A percentile compares a stretch with the other conserved stretches of the same genome.
phyloP scores from a whole-genome alignment of 1,140 invertebrate species.

The Drosophila bocqueti region DNA sequence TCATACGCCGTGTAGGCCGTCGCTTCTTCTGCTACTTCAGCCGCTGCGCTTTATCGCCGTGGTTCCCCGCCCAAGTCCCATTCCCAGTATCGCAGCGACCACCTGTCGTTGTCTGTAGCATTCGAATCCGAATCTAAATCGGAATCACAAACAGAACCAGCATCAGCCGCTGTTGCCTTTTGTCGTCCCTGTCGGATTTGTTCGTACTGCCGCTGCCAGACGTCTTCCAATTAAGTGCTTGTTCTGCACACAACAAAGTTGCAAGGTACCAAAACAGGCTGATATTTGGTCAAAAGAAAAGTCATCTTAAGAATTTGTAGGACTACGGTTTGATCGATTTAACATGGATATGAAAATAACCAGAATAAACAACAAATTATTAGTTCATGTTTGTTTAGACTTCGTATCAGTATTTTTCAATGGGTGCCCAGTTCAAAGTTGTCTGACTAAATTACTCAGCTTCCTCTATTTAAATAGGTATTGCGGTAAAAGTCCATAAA shows the following conservation, averaged over 20 bases:
- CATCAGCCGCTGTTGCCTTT: slow-evolving; percentile 23
- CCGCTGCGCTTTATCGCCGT: slow-evolving; percentile 37
- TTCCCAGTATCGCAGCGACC: slow-evolving; percentile 46
- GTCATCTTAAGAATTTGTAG: neutral
- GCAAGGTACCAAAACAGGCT: slow-evolving; percentile 21
- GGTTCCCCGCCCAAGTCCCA: neutral
- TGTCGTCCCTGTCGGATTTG: slow-evolving; percentile 18
- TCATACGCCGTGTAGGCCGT: slow-evolving; percentile 49
- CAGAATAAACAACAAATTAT: no score
- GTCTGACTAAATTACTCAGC: no score
- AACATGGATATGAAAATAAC: no score
- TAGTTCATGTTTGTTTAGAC: no score
- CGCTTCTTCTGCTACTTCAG: slow-evolving; percentile 18
- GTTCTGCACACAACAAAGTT: slow-evolving; percentile 39
- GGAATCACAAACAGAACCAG: slow-evolving; percentile 16
- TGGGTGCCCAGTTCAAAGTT: no score
- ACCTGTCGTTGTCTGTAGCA: slow-evolving; percentile 78
- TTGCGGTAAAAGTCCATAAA: no score
- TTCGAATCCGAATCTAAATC: slow-evolving; percentile 16
- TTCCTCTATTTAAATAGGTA: no score
- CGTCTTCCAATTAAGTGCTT: slow-evolving; percentile 70
- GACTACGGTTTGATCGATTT: no score
- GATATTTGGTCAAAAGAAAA: neutral
- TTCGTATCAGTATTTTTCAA: no score
- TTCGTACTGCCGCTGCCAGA: slow-evolving; percentile 49